Base-by-base conservation (phyloP, 1,140 invertebrate species). In the Drosophila parabipectinata region DNA sequence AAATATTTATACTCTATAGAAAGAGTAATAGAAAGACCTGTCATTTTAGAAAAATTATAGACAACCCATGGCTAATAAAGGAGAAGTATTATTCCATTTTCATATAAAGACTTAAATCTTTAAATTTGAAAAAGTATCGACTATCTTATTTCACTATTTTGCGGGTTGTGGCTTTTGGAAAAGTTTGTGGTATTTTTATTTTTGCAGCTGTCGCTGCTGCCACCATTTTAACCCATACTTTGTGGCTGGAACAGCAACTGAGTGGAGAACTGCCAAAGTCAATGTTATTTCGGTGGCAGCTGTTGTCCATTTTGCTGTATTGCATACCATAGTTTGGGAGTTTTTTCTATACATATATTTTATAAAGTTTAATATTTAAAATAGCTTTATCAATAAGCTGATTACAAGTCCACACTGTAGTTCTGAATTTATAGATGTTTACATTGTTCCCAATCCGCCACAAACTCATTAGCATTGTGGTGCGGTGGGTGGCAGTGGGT, bases 391-490 rank as follows among this genome's bases (percentile, higher is more conserved):
- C 34, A 37, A 37, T 37, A 44, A 44, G 41, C 41, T 8, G 41
- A 44, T 14, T 44, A 37, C 34, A 37, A 37, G 34, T 37, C 34
- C 34, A n/a, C 34, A 37, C 12, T 37, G 10, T 37, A n/a, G 34
- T 12, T n/a, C 0, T 44, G 15, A 30, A 71, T 4, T 28, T 64
- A 39, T 69, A 44, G 37, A 37, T 79, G 63, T 76, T 80, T 69
- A 69, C 63, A 69, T 57, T 69, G 51, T 69, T 57, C 45, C 30
- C 67, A 57, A 69, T 67, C 54, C 64, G 45, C 78, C 74, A 72
- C 73, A 80, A 80, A 81, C 73, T 82, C 72, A 80, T 80, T 80
- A 81, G 79, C 44, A 77, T 48, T 80, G 78, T 41, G 78, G 77
- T 59, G 55, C 32, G 21, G 53, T 39, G 54, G 68, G 47, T 15